Conservation (phyloP, 2,888 invertebrate species). For the Balanococcus diminutus region DNA sequence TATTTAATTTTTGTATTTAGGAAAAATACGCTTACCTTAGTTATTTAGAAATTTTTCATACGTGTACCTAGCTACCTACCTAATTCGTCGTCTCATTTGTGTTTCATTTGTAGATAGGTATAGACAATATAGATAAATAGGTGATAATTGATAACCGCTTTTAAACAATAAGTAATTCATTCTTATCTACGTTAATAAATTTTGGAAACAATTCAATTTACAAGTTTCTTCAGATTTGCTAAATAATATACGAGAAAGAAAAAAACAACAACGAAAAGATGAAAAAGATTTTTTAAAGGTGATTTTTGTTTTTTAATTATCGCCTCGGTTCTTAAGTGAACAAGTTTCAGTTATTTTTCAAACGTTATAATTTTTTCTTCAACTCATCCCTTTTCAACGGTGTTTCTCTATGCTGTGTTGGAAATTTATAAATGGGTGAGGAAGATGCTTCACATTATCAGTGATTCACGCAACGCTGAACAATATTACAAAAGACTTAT, state of each 20-base stretch:
- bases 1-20: too few relatives aligned
- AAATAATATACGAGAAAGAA: neutral
- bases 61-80: neutral
- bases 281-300: neutral
- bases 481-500: slow-evolving; percentile 53
- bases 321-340: slow-evolving; percentile 44
- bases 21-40: too few relatives aligned
- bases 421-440: neutral
- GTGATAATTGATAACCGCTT: neutral
- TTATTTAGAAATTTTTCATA: too few relatives aligned
- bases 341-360: slow-evolving; percentile 44
- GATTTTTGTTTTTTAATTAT: slow-evolving; percentile 33
- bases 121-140: neutral
- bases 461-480: slow-evolving; percentile 53
- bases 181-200: slow-evolving; percentile 5
- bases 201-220: slow-evolving; percentile 28
- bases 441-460: slow-evolving; percentile 47
- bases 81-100: too few relatives aligned
- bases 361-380: slow-evolving; percentile 33
- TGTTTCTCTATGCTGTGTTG: neutral
- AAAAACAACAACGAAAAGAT: neutral
- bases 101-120: neutral
- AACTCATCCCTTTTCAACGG: neutral
- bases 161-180: neutral
- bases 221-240: neutral